Conservation (phyloP, 1,140 invertebrate genomes). For the Dendroctonus valens region DNA sequence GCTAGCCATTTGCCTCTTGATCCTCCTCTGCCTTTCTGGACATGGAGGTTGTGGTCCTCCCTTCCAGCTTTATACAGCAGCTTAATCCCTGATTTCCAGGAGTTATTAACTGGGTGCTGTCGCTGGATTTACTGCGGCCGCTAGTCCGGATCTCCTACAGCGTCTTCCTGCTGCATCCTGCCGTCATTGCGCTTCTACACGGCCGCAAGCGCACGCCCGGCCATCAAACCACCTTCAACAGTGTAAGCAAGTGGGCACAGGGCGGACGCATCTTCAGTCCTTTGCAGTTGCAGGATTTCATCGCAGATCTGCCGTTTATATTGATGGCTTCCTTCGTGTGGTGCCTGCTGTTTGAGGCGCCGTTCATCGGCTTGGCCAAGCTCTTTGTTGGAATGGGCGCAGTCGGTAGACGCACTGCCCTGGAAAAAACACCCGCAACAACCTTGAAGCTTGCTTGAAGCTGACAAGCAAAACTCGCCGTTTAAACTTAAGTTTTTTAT, state of each 20-base stretch:
- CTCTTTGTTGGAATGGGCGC: not conserved
- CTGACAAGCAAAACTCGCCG: not conserved
- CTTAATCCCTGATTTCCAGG: constrained; percentile 13
- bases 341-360: constrained; percentile 19
- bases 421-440: not conserved
- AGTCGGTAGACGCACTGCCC: not conserved
- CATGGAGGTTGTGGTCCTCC: constrained; percentile 17
- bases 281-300: constrained; percentile 18
- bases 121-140: not conserved
- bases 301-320: constrained; percentile 9
- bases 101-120: constrained; percentile 14
- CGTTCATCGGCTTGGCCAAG: constrained; percentile 12
- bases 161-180: constrained; percentile 14
- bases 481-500: not conserved
- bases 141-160: constrained; percentile 13
- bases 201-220: constrained; percentile 1
- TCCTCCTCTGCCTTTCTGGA: constrained; percentile 16
- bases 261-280: not conserved
- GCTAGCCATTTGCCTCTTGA: constrained; percentile 16
- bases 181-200: constrained; percentile 3
- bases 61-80: not conserved
- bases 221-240: constrained; percentile 2
- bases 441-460: not conserved
- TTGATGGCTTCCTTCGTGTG: constrained; percentile 4
- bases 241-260: constrained; percentile 4